A percentile compares a stretch with the other conserved stretches of the same genome.
Evolutionary conservation across 2,113 vertebrate genomes (phyloP).

Genomic region (Propithecus coquereli): DNA sequence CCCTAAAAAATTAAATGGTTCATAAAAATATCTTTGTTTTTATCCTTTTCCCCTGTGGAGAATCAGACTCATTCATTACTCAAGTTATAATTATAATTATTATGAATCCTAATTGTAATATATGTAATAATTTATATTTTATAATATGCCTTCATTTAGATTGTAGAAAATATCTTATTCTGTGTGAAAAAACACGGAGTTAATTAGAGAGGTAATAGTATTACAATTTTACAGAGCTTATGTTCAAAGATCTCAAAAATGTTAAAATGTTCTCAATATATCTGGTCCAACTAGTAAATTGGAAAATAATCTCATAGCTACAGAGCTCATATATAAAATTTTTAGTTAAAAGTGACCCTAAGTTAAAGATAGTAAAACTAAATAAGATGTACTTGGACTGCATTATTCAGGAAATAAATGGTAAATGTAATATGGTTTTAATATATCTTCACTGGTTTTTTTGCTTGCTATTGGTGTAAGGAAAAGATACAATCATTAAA

Average conservation of each 20-base stretch:
- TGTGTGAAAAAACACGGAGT: background rate
- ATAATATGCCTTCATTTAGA: background rate
- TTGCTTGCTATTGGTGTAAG: background rate
- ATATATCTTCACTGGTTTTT: background rate
- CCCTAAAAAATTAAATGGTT: background rate
- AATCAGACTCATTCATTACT: background rate
- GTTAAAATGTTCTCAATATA: background rate
- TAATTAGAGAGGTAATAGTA: background rate
- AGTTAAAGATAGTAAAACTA: background rate
- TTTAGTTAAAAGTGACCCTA: background rate
- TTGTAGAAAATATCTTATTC: background rate
- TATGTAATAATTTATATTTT: constrained; percentile 28
- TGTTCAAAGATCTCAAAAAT: background rate
- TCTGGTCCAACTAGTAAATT: background rate
- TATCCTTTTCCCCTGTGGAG: background rate
- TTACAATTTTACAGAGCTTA: constrained; percentile 8
- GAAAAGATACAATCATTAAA: background rate
- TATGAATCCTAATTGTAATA: background rate
- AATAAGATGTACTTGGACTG: background rate
- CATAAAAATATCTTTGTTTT: background rate
- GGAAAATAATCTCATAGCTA: background rate
- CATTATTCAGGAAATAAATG: background rate
- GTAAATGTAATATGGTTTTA: background rate
- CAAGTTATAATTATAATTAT: background rate
- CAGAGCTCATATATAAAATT: background rate